Evolutionary conservation across 2,888 invertebrate species (phyloP).

Genomic region (Stenurella melanura): DNA sequence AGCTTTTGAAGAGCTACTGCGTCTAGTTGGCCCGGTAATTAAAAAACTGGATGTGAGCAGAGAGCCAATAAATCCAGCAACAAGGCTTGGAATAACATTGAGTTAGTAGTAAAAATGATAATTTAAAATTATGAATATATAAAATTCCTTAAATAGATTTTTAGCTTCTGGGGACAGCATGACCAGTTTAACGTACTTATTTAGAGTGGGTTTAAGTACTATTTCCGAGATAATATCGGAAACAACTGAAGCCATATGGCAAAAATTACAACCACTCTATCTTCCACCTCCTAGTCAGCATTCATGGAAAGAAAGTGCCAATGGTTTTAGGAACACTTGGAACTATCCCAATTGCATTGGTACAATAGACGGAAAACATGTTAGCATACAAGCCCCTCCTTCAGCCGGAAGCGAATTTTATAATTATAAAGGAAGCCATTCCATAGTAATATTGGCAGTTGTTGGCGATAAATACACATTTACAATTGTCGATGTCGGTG

Average conservation of each 20-base stretch:
- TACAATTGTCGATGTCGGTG: too few relatives aligned
- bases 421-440: too few relatives aligned
- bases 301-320: neutral
- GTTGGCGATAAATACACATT: too few relatives aligned
- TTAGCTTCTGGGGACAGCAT: constrained; percentile 12
- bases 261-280: neutral
- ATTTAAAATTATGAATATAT: neutral
- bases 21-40: neutral
- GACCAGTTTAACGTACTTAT: constrained; percentile 1
- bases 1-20: constrained; percentile 4
- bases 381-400: constrained; percentile 1
- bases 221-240: neutral
- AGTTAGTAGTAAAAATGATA: neutral
- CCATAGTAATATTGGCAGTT: too few relatives aligned
- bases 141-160: neutral
- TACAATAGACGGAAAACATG: constrained; percentile 8
- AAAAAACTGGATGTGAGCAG: neutral
- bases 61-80: constrained; percentile 1
- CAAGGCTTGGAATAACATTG: neutral
- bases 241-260: constrained; percentile 4
- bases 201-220: constrained; percentile 8
- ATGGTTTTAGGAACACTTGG: neutral
- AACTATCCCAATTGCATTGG: constrained; percentile 1
- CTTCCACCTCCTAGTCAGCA: constrained; percentile 1
- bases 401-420: too few relatives aligned